These are phyloP conservation scores for Volucella zonaria DNA, from an alignment of 2,888 invertebrate genomes.

Conservation along the genomic window DNA sequence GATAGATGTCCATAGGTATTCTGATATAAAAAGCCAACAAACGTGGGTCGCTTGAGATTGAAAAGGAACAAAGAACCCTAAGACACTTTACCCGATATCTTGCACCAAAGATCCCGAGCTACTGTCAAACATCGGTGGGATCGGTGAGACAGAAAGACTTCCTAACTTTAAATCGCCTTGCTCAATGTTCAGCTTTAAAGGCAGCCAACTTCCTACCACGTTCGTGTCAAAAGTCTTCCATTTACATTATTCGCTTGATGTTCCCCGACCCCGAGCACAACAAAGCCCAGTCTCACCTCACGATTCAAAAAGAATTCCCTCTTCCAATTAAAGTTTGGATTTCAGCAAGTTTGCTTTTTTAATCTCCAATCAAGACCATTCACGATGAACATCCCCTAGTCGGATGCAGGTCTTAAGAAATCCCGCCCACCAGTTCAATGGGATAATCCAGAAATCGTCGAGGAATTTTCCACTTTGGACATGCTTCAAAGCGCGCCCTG, in stretches of 20 bases:
- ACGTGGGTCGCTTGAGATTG: no score
- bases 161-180: no score
- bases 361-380: constrained; percentile 49
- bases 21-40: no score
- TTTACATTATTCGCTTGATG: constrained; percentile 6
- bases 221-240: constrained; percentile 25
- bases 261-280: constrained; percentile 1
- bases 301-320: constrained; percentile 3
- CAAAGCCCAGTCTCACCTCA: constrained; percentile 1
- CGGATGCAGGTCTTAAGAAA: constrained; percentile 1
- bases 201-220: constrained; percentile 14
- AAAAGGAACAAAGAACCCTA: no score
- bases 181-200: neutral
- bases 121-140: no score
- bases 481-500: constrained; percentile 48
- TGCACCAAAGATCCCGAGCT: no score
- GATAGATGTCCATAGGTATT: no score
- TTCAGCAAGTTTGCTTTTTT: constrained; percentile 24
- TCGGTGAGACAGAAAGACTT: no score
- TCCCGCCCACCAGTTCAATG: constrained; percentile 11
- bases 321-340: constrained; percentile 52
- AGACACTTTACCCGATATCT: no score
- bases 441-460: constrained; percentile 17
- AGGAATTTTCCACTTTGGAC: constrained; percentile 27
- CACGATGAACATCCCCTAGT: constrained; percentile 29